Percentiles rank a stretch among this genome's conserved stretches.
phyloP scores from a whole-genome alignment of 1,140 invertebrate genomes.

The Eurosta solidaginis region DNA sequence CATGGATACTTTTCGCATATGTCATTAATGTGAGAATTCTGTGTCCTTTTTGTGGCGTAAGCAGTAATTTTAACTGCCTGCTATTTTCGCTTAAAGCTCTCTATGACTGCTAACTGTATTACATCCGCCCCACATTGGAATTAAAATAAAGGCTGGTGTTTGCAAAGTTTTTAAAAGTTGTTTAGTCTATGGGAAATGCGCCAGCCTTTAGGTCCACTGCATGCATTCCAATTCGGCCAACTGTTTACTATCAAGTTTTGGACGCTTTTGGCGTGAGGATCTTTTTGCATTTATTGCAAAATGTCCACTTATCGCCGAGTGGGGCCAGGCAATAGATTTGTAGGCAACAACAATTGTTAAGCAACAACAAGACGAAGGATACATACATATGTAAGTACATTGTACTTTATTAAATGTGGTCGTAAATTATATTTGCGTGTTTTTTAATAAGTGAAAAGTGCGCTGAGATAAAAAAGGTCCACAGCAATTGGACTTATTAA shows the following conservation, averaged over 20 bases:
- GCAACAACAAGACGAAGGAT: background rate
- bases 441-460: background rate
- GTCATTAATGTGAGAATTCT: slow-evolving; percentile 39
- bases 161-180: background rate
- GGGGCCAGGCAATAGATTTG: background rate
- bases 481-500: slow-evolving; percentile 50
- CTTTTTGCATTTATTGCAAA: background rate
- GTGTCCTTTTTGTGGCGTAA: background rate
- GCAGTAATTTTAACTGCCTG: background rate
- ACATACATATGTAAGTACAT: background rate
- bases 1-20: slow-evolving; percentile 45
- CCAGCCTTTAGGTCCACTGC: background rate
- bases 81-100: background rate
- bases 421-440: background rate
- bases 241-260: background rate
- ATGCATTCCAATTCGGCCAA: background rate
- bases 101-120: background rate
- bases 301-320: background rate
- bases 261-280: background rate
- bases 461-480: slow-evolving; percentile 7
- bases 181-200: background rate
- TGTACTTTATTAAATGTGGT: background rate
- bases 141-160: background rate
- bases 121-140: background rate
- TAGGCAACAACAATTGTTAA: background rate